Base-by-base conservation (phyloP, 23 tunicate genomes). In the Halocynthia aurantium region DNA sequence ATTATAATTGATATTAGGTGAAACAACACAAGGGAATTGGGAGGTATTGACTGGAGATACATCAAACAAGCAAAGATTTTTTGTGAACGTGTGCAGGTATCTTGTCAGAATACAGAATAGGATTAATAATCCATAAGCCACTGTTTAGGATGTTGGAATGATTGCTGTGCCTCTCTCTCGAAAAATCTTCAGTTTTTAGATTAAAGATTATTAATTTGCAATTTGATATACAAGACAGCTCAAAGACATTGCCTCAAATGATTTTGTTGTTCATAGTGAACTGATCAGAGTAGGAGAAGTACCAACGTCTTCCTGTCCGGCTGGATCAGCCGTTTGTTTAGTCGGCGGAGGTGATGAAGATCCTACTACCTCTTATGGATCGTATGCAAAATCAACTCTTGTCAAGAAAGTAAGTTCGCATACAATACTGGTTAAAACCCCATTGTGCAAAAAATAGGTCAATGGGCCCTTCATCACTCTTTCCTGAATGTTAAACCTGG, bases 71-170 rank as follows among this genome's bases (percentile, higher is more conserved):
- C 44, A 31, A 31, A 31, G 72, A 62, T 84, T 77, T 78, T 78
- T 77, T 71, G 69, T 84, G 65, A 84, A 84, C 65, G 67, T 84
- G 12, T 84, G 88, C 52, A 83, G 88, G 88, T 84, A 62, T 62
- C 73, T 73, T 31, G 44, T 4, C 44, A 31, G 44, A 31, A 31
- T 31, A 31, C 44, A 31, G 44, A 31, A 31, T 31, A 31, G 44
- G n/a, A n/a, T n/a, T n/a, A n/a, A n/a, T n/a, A n/a, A n/a, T n/a
- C n/a, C n/a, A 31, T 31, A 31, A 0, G 4, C 44, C 44, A 31
- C 44, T 31, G 44, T 31, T 31, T 31, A 31, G 44, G 44, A 31
- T 31, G 44, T 31, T 31, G 44, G 44, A 31, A 31, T 31, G 44
- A 31, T 31, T 31, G 44, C n/a, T n/a, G n/a, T n/a, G n/a, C n/a